phyloP scores from a whole-genome alignment of 2,888 invertebrate genomes.

The Drosophila yooni region DNA sequence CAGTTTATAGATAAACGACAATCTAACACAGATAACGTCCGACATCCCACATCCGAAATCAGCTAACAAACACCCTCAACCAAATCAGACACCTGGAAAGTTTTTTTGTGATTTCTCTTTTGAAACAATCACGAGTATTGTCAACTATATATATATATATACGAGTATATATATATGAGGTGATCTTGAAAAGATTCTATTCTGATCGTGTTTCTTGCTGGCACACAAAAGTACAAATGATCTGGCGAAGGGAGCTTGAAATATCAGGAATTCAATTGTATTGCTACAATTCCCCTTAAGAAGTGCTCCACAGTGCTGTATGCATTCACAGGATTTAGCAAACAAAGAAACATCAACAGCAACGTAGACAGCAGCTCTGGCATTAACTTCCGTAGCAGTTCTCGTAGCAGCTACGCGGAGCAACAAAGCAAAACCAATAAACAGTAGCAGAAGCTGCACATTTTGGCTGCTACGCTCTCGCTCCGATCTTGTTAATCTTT shows the following conservation, averaged over 20 bases:
- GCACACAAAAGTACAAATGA: not conserved
- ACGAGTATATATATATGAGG: not conserved
- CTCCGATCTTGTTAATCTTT: not conserved
- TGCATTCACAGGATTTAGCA: not conserved
- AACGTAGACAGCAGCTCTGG: too few species aligned
- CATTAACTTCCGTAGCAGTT: not conserved
- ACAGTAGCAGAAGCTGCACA: not conserved
- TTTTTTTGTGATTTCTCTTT: not conserved
- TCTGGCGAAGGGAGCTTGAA: not conserved
- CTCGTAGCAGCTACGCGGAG: not conserved
- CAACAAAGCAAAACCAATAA: not conserved
- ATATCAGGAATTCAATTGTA: not conserved
- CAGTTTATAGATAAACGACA: slow-evolving; percentile 39
- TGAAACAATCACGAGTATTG: not conserved
- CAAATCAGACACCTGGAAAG: slow-evolving; percentile 20
- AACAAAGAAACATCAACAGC: not conserved
- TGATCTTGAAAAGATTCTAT: not conserved
- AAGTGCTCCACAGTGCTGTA: not conserved
- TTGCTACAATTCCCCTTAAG: not conserved
- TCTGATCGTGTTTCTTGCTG: not conserved
- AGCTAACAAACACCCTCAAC: slow-evolving; percentile 5
- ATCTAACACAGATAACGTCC: slow-evolving; percentile 30
- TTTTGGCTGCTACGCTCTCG: not conserved
- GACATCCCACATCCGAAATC: slow-evolving; percentile 14
- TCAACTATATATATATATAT: not conserved